Evolutionary conservation across 2,113 vertebrate genomes (phyloP).

Genomic region (Sialia sialis): DNA sequence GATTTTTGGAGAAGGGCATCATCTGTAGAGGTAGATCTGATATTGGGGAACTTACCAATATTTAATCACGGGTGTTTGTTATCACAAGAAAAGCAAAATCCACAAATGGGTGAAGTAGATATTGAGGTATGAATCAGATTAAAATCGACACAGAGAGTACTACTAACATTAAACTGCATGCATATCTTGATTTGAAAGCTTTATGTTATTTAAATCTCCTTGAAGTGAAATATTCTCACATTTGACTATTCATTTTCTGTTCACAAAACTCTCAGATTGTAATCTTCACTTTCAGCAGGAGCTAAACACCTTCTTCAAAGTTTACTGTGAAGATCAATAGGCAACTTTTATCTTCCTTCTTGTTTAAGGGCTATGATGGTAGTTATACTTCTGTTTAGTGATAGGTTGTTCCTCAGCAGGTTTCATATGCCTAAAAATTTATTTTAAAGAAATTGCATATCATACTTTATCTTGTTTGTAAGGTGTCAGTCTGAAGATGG

Average conservation of each 20-base stretch:
- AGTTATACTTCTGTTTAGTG: neutral
- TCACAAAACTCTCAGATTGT: neutral
- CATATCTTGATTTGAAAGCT: neutral
- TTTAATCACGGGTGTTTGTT: neutral
- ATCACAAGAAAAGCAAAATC: neutral
- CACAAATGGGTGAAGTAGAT: neutral
- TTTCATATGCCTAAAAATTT: neutral
- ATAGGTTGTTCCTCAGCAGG: neutral
- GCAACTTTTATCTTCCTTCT: slow-evolving; percentile 21
- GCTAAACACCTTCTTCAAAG: slow-evolving; percentile 30
- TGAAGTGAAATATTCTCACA: slow-evolving; percentile 13
- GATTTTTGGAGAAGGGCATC: slow-evolving; percentile 42
- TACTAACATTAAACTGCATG: neutral
- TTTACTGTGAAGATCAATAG: slow-evolving; percentile 28
- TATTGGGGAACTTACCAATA: neutral
- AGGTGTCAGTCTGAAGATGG: neutral
- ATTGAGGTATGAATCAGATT: neutral
- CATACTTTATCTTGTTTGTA: neutral
- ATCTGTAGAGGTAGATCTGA: neutral
- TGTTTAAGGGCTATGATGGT: neutral
- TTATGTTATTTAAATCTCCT: slow-evolving; percentile 26
- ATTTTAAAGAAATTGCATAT: neutral
- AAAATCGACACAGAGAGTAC: neutral
- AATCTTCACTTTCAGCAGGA: slow-evolving; percentile 15
- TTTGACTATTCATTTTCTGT: neutral